Conservation (phyloP, 2,113 vertebrate genomes). For the Felis catus region F.catus_Fca126_mat1.0 CM031412.1:108719501-108720000, state of each 20-base stretch:
- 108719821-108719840: background rate
- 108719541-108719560: background rate
- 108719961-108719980: slow-evolving; percentile 35
- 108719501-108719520: background rate
- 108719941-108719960: slow-evolving; percentile 26
- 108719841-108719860: slow-evolving; percentile 18
- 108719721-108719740: background rate
- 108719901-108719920: background rate
- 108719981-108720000: slow-evolving; percentile 23
- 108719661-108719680: background rate
- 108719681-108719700: slow-evolving; percentile 34
- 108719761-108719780: background rate
- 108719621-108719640: background rate
- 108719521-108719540: background rate
- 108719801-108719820: slow-evolving; percentile 17
- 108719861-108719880: slow-evolving; percentile 6
- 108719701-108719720: background rate
- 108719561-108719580: background rate
- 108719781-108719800: background rate
- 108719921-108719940: slow-evolving; percentile 23
- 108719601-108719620: background rate
- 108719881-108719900: slow-evolving; percentile 45
- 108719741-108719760: background rate
- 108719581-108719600: background rate
- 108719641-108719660: background rate